phyloP scores from a whole-genome alignment of 2,113 vertebrate species.

The Cynocephalus volans region DNA sequence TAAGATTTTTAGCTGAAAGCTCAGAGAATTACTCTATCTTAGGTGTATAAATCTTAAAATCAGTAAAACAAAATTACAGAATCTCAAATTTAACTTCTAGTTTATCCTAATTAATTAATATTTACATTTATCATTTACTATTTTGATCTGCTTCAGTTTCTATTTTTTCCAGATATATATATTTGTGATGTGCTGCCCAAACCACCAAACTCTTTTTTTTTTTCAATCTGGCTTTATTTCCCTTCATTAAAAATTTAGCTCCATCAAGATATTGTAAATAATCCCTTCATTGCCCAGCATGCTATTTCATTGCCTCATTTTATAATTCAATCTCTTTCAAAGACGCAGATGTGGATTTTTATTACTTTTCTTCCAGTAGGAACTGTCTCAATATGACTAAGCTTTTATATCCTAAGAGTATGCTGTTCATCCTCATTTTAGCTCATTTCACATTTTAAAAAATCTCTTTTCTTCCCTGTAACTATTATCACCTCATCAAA shows the following conservation, averaged over 20 bases:
- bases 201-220: not conserved
- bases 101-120: not conserved
- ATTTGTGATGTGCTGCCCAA: not conserved
- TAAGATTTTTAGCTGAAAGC: not conserved
- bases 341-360: not conserved
- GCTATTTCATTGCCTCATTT: not conserved
- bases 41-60: not conserved
- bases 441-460: slow-evolving; percentile 56
- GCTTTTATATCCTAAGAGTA: slow-evolving; percentile 35
- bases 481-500: slow-evolving; percentile 40
- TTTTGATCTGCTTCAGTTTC: not conserved
- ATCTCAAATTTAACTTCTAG: not conserved
- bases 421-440: slow-evolving; percentile 38
- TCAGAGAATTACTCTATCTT: not conserved
- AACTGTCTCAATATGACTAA: slow-evolving; percentile 51
- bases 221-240: slow-evolving; percentile 32
- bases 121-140: not conserved
- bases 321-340: not conserved
- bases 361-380: slow-evolving; percentile 23
- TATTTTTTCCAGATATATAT: not conserved
- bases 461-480: not conserved
- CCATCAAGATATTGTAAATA: not conserved
- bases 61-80: not conserved
- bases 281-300: not conserved
- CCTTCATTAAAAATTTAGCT: slow-evolving; percentile 3